These are phyloP conservation scores for Rotaria sp. DNA, from an alignment of 2,888 invertebrate species.

Conservation along the genomic window DNA sequence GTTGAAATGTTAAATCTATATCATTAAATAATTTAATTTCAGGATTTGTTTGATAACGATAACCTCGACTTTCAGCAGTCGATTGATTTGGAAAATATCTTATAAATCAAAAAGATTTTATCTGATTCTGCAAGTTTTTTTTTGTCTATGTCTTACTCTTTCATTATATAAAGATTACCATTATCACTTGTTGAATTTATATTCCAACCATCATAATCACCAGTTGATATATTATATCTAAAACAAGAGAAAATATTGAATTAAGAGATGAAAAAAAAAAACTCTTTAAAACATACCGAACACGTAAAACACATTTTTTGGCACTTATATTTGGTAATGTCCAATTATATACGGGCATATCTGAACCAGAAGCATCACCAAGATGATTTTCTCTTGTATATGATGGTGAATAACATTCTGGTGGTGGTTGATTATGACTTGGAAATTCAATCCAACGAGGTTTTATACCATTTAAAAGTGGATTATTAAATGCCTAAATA, in stretches of 20 bases:
- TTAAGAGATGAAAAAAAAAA: neutral
- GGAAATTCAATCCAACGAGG: constrained; percentile 48
- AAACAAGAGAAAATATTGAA: constrained; percentile 42
- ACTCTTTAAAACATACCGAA: constrained; percentile 46
- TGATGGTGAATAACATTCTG: constrained; percentile 53
- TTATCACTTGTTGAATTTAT: constrained; percentile 43
- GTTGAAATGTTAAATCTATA: constrained; percentile 46
- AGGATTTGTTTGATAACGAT: constrained; percentile 50
- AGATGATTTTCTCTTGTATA: constrained; percentile 54
- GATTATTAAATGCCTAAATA: neutral
- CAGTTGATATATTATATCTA: constrained; percentile 52
- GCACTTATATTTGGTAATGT: constrained; percentile 48
- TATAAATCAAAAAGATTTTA: neutral
- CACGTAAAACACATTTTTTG: constrained; percentile 51
- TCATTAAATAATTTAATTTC: constrained; percentile 49
- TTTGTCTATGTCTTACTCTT: neutral
- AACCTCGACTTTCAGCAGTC: constrained; percentile 47
- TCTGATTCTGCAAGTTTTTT: too few species aligned
- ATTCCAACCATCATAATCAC: constrained; percentile 51
- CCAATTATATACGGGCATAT: constrained; percentile 52
- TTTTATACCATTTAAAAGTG: neutral
- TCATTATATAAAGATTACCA: neutral
- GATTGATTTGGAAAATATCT: constrained; percentile 40
- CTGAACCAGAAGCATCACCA: constrained; percentile 51
- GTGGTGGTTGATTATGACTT: constrained; percentile 48